Base-by-base conservation (phyloP, 2,113 vertebrate genomes). In the Brienomyrus brachyistius region DNA sequence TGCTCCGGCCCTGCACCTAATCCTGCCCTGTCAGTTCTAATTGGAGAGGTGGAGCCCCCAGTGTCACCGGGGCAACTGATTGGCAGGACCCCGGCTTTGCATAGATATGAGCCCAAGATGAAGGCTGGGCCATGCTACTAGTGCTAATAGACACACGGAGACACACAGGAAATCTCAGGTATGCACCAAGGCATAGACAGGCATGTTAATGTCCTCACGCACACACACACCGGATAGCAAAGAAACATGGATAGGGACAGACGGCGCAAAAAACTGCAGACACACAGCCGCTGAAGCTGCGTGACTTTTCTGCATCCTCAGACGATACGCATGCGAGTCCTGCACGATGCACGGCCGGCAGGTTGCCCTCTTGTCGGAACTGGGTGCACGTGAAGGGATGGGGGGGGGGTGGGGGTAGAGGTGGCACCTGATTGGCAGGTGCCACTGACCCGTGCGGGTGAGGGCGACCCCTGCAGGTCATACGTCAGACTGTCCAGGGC, bases 11-110 rank as follows among this genome's bases (percentile, higher is more conserved):
- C 94, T 93, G 93, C 95, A 95, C 96, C 95, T 96, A 96, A 96
- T 96, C 95, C 95, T 96, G 96, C 95, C 95, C 96, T 96, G 96
- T 96, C 96, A 96, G 95, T 94, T 96, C 95, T 96, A 96, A 96
- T 96, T 96, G 96, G 95, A 95, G 95, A 96, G 96, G 96, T 96
- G 95, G 95, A 94, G 95, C 95, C 95, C 94, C 86, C 56, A 13
- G 89, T 96, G 96, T 96, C 95, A 96, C 94, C 93, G 94, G 95
- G 95, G 95, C 95, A 94, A 95, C 95, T 96, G 96, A 96, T 96
- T 96, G 96, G 95, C 96, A 96, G 95, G 95, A 96, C 95, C 96
- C 91, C 93, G 93, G 95, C 96, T 96, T 96, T 96, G 96, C 96
- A 96, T 96, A 96, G 95, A 96, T 96, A 96, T 95, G 94, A 96